Percentiles rank a stretch among this genome's conserved stretches.
phyloP scores from a whole-genome alignment of 2,888 invertebrate species.

The Synanthedon vespiformis region DNA sequence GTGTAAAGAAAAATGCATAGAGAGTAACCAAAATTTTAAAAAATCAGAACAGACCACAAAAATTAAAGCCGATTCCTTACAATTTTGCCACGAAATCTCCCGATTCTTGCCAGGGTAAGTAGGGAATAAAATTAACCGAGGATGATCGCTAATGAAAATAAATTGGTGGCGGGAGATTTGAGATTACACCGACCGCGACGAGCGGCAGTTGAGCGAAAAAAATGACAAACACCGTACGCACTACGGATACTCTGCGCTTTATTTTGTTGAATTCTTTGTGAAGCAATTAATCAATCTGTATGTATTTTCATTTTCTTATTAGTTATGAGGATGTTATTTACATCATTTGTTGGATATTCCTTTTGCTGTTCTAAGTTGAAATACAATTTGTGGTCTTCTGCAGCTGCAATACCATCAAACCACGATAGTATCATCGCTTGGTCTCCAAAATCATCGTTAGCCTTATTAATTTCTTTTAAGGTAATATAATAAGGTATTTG shows the following conservation, averaged over 20 bases:
- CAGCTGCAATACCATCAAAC: too few species aligned
- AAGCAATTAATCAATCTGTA: neutral
- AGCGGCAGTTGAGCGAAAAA: conserved; percentile 19
- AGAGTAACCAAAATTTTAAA: too few species aligned
- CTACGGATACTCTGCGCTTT: conserved; percentile 16
- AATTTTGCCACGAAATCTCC: conserved; percentile 27
- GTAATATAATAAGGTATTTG: too few species aligned
- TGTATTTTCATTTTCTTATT: neutral
- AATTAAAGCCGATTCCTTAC: conserved; percentile 30
- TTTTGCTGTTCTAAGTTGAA: too few species aligned
- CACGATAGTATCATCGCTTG: too few species aligned
- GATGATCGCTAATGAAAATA: conserved; percentile 77
- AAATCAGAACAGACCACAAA: too few species aligned
- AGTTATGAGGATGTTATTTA: neutral
- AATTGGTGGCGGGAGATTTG: conserved; percentile 70
- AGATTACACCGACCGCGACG: conserved; percentile 62
- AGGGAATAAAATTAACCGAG: conserved; percentile 75
- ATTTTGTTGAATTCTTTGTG: too few species aligned
- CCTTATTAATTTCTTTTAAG: too few species aligned
- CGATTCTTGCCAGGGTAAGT: conserved; percentile 61
- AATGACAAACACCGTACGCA: conserved; percentile 31
- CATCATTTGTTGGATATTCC: too few species aligned
- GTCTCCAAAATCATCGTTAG: too few species aligned
- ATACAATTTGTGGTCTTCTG: too few species aligned
- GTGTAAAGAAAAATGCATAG: too few species aligned